Evolutionary conservation across 1,140 invertebrate species (phyloP), one percentile per base, ranked within the genome.

Genomic region (Trialeurodes vaporariorum): DNA sequence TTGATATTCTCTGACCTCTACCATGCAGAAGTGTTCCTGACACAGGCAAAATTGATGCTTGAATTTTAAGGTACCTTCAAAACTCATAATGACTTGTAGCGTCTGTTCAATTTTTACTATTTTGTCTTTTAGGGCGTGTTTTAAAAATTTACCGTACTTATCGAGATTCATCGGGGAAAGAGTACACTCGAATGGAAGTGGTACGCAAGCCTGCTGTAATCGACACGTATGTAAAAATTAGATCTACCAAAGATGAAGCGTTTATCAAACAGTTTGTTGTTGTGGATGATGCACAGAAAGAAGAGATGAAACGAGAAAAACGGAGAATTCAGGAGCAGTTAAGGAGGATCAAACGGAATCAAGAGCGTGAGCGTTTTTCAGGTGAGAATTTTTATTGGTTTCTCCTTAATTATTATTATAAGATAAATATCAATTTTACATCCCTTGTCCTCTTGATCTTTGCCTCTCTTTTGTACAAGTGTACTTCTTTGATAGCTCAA

Each of bases 281-380:
- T 0, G 79, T 93, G 68, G 93, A 95, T 73, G 93, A 95, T 70
- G 87, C 91, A 11, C 90, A 93, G 68, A 96, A 96, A 75, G 93
- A 97, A 78, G 94, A 97, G 76, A 96, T 96, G 89, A 95, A 97
- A 73, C 83, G 94, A 64, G 97, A 99, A 76, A 96, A 98, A 75
- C 81, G 95, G 23, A 85, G 97, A 68, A 89, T 98, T 70, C 98
- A 99, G 75, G 97, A 99, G 77, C 96, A 99, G 78, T 75, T 98
- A 49, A 81, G 97, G 64, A 84, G 97, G 72, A 92, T 96, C 49
- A 96, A 95, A 74, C 81, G 93, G 27, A 96, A 96, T 78, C 92
- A 96, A 75, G 93, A 95, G 74, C 85, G 90, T 17, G 91, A 93
- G 78, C 83, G 83, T 0, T 68, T 68, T 25, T 64, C 69, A 34